phyloP scores from a whole-genome alignment of 1,140 invertebrate genomes.

The Saxidomus purpurata region DNA sequence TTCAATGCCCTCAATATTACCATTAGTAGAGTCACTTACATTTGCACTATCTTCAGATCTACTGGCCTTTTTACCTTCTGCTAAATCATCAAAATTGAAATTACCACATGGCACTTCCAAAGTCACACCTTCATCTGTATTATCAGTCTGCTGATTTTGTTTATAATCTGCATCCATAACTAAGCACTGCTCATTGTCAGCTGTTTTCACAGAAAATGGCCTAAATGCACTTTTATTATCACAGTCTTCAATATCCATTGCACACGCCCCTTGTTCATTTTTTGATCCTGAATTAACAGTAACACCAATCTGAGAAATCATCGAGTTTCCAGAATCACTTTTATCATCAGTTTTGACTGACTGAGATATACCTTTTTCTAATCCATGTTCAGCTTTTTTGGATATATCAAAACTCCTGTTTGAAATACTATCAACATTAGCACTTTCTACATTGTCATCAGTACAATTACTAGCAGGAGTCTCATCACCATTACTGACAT shows the following conservation, averaged over 20 bases:
- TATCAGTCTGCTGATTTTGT: background rate
- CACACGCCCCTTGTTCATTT: background rate
- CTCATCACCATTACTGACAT: background rate
- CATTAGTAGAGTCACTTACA: too few relatives aligned
- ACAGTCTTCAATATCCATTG: background rate
- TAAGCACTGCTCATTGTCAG: conserved; percentile 26
- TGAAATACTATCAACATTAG: background rate
- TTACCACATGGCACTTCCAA: background rate
- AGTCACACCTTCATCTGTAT: background rate
- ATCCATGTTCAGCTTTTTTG: background rate
- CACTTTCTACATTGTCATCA: background rate
- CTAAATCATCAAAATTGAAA: background rate
- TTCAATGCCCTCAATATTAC: background rate
- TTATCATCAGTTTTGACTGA: background rate
- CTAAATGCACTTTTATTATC: conserved; percentile 23
- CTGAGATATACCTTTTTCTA: background rate
- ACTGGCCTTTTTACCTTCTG: background rate
- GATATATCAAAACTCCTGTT: background rate
- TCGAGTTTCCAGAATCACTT: too few relatives aligned
- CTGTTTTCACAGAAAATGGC: conserved; percentile 26
- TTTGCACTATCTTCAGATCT: background rate
- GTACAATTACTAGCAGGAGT: background rate
- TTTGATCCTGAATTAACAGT: background rate
- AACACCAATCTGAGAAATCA: too few relatives aligned
- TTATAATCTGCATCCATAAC: background rate